Percentiles rank a stretch among this genome's conserved stretches.
Evolutionary conservation across 1,140 invertebrate species (phyloP).

Genomic region (Neodiprion lecontei): DNA sequence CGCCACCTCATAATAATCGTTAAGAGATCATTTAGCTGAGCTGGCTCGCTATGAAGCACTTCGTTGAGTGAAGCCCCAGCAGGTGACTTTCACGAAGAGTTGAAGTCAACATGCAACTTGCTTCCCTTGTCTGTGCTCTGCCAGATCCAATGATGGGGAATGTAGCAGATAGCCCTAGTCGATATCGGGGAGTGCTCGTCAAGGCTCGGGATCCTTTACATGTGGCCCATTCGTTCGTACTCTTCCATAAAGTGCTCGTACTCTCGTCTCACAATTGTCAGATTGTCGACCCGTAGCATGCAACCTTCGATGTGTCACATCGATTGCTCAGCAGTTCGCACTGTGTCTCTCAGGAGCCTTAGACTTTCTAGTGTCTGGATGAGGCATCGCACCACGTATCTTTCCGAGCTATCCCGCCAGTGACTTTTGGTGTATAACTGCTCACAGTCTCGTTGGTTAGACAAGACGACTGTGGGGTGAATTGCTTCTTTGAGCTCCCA

Average conservation of each 20-base stretch:
- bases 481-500: not conserved
- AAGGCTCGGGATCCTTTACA: not conserved
- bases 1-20: conserved; percentile 11
- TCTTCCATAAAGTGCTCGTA: not conserved
- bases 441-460: not conserved
- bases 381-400: not conserved
- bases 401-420: not conserved
- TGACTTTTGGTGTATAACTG: not conserved
- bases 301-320: not conserved
- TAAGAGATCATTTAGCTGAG: not conserved
- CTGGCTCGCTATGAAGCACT: not conserved
- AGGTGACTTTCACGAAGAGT: conserved; percentile 12
- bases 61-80: conserved; percentile 14
- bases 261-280: not conserved
- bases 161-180: not conserved
- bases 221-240: not conserved
- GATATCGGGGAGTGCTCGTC: not conserved
- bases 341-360: not conserved
- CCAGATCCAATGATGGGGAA: conserved; percentile 16
- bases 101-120: conserved; percentile 21
- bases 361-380: not conserved
- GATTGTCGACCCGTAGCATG: not conserved
- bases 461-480: not conserved
- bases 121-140: not conserved
- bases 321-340: not conserved